Conservation (phyloP, 2,113 vertebrate species). For the Thunnus maccoyii region DNA sequence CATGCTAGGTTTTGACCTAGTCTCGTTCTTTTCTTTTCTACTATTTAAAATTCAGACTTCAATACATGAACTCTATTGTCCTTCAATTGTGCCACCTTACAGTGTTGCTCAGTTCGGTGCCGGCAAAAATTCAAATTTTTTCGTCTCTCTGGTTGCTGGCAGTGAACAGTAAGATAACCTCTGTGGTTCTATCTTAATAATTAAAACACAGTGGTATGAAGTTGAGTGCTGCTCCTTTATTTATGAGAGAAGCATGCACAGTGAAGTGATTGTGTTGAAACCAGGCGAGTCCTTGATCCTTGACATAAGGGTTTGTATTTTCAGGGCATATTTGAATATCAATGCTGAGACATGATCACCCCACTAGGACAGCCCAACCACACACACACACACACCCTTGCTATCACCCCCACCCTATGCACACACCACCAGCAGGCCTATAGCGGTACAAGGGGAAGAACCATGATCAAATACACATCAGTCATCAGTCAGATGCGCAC, state of each 20-base stretch:
- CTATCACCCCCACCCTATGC: conserved; percentile 25
- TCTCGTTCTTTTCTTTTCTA: neutral
- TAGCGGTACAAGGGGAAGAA: conserved; percentile 38
- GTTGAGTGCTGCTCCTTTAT: conserved; percentile 78
- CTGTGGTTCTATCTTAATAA: conserved; percentile 79
- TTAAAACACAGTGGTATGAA: conserved; percentile 83
- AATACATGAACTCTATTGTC: conserved; percentile 58
- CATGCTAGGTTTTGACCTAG: no score
- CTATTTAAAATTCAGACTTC: neutral
- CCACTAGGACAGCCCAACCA: conserved; percentile 59
- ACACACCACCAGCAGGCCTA: conserved; percentile 34
- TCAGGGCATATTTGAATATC: conserved; percentile 83
- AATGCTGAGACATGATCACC: conserved; percentile 78
- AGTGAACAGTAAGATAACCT: conserved; percentile 81
- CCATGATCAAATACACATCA: conserved; percentile 64
- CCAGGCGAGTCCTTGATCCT: conserved; percentile 82
- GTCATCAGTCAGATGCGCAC: conserved; percentile 43
- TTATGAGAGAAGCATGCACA: conserved; percentile 78
- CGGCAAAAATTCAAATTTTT: conserved; percentile 75
- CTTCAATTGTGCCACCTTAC: conserved; percentile 69
- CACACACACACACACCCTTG: conserved; percentile 49
- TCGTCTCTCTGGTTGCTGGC: conserved; percentile 58
- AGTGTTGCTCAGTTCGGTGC: conserved; percentile 68
- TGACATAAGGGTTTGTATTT: conserved; percentile 83
- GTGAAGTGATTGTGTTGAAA: conserved; percentile 83